Conservation (phyloP, 2,797 vertebrate species). For the Acridotheres tristis region DNA sequence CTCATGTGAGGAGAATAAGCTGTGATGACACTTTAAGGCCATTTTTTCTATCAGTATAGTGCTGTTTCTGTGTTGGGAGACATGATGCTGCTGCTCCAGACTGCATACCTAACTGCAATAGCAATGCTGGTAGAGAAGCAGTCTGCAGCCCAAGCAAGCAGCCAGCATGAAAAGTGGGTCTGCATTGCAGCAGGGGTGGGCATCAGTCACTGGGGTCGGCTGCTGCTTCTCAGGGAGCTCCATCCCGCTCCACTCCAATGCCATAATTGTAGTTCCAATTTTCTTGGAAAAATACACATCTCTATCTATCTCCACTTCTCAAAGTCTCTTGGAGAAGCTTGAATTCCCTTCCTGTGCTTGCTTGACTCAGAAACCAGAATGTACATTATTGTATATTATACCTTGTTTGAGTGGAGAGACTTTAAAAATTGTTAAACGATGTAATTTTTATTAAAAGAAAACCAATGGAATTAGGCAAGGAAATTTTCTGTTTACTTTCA, state of each 20-base stretch:
- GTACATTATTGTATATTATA: background rate
- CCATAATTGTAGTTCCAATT: background rate
- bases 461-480: background rate
- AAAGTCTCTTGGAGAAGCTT: background rate
- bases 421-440: background rate
- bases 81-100: background rate
- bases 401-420: background rate
- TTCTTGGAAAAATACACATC: background rate
- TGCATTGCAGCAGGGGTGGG: background rate
- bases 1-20: background rate
- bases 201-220: background rate
- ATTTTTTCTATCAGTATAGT: background rate
- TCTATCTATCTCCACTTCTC: background rate
- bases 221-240: background rate
- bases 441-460: background rate
- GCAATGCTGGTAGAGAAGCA: background rate
- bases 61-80: background rate
- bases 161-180: background rate
- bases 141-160: background rate
- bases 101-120: background rate
- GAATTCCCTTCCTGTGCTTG: background rate
- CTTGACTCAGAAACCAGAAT: background rate
- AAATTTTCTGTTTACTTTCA: conserved; percentile 14
- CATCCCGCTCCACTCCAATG: background rate
- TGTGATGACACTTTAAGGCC: background rate